A percentile compares a stretch with the other conserved stretches of the same genome.
phyloP scores from a whole-genome alignment of 2,888 invertebrate genomes.

The Phyllotreta striolata region DNA sequence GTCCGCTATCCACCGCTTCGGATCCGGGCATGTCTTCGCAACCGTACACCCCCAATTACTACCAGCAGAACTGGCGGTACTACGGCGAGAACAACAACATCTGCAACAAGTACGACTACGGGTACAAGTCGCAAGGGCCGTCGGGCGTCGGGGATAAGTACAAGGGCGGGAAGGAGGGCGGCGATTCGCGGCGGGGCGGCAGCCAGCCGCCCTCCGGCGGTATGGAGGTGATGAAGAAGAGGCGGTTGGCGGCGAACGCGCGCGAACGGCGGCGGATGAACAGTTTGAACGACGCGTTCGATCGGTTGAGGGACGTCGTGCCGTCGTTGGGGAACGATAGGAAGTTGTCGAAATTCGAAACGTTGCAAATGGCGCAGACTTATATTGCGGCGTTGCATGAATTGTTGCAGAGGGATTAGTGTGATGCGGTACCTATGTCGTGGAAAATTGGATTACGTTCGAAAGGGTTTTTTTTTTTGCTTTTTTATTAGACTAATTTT shows the following conservation, averaged over 20 bases:
- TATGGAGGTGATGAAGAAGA: constrained; percentile 63
- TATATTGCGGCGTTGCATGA: constrained; percentile 76
- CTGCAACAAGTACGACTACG: constrained; percentile 52
- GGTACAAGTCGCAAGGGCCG: constrained; percentile 46
- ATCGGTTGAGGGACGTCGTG: constrained; percentile 73
- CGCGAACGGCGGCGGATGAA: constrained; percentile 78
- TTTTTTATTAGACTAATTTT: not conserved
- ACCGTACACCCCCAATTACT: constrained; percentile 58
- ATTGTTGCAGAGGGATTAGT: constrained; percentile 62
- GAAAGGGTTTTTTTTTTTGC: too few species aligned
- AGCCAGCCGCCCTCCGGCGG: constrained; percentile 47
- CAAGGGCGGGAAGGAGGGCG: constrained; percentile 32
- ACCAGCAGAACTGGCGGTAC: constrained; percentile 52
- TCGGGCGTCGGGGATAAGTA: constrained; percentile 42
- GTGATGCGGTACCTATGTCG: constrained; percentile 2
- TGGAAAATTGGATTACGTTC: too few species aligned
- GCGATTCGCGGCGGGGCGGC: constrained; percentile 26
- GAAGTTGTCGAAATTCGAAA: constrained; percentile 78
- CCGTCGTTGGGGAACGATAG: constrained; percentile 75
- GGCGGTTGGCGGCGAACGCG: constrained; percentile 76
- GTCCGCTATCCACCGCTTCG: constrained; percentile 52
- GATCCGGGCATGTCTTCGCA: constrained; percentile 59
- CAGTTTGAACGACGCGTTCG: constrained; percentile 77
- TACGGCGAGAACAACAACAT: constrained; percentile 59
- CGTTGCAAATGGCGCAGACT: constrained; percentile 80